Percentiles rank a stretch among this genome's conserved stretches.
These are phyloP conservation scores for Petromus typicus DNA, from an alignment of 2,113 vertebrate species.

Conservation along the genomic window DNA sequence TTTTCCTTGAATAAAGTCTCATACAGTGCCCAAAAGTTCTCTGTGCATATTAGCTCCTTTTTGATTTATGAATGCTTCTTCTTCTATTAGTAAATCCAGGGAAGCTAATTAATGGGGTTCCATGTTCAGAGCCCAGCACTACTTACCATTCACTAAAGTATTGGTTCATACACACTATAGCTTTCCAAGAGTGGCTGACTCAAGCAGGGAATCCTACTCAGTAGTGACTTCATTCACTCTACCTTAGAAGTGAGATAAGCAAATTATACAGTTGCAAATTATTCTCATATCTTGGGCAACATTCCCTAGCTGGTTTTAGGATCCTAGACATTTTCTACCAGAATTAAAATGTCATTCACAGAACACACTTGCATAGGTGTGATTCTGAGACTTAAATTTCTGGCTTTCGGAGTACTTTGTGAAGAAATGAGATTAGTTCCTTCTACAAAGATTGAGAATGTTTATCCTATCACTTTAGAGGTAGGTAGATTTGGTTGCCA, in stretches of 20 bases:
- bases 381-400: not conserved
- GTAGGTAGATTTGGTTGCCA: not conserved
- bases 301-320: not conserved
- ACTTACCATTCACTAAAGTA: not conserved
- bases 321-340: not conserved
- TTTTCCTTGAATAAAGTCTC: not conserved
- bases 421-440: not conserved
- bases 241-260: not conserved
- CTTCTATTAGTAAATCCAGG: not conserved
- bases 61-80: not conserved
- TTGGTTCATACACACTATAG: not conserved
- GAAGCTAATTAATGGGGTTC: not conserved
- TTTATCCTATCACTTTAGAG: not conserved
- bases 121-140: not conserved
- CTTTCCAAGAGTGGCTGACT: not conserved
- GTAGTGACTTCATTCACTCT: not conserved
- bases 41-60: not conserved
- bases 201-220: not conserved
- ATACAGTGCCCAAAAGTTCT: not conserved
- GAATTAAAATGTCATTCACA: not conserved
- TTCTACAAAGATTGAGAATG: not conserved
- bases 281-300: not conserved
- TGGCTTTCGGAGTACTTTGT: not conserved
- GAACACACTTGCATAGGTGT: not conserved
- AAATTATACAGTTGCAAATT: not conserved